Evolutionary conservation across 1,140 invertebrate species (phyloP), one percentile per base, ranked within the genome.

Genomic region (Paralvinella palmiformis): DNA sequence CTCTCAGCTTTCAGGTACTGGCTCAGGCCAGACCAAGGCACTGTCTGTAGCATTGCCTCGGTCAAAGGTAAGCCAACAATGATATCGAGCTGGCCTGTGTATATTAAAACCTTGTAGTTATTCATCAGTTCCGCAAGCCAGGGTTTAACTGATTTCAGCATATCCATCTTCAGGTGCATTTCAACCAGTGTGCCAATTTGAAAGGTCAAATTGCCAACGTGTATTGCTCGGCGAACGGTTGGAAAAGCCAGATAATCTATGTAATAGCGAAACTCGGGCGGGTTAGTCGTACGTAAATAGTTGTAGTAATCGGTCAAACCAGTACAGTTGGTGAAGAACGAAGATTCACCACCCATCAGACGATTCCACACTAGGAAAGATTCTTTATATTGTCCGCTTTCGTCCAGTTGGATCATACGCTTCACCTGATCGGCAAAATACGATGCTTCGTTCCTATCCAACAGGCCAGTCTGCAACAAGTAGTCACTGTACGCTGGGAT

Each of bases 11-110:
- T 83, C 67, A 84, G 85, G 73, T 90, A 92, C 5, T 84, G 81
- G 1, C 85, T 81, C 0, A 85, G 78, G 1, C 85, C 86, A 29
- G 81, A 77, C 83, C 91, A 93, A 44, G 88, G 81, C 0, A 93
- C 74, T 4, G 73, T 77, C 31, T 77, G 64, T 6, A 93, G 74
- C 73, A 88, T 91, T 68, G 87, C 88, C 52, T 87, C 84, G 0
- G 90, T 91, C 33, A 89, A 72, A 0, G 89, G 87, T 76, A 91
- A 91, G 1, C 90, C 87, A 1, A 91, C 87, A 70, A 92, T 91
- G 20, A 94, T 88, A 73, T 94, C 91, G 37, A 93, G 73, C 72
- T 92, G 90, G 0, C 91, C 91, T 72, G 87, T 91, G 74, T 92
- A 94, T 48, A 79, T 70, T 70, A 79, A 15, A 22, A 78, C 84